phyloP scores from a whole-genome alignment of 2,797 vertebrate genomes.

The Neosilurus mollespiculum region DNA sequence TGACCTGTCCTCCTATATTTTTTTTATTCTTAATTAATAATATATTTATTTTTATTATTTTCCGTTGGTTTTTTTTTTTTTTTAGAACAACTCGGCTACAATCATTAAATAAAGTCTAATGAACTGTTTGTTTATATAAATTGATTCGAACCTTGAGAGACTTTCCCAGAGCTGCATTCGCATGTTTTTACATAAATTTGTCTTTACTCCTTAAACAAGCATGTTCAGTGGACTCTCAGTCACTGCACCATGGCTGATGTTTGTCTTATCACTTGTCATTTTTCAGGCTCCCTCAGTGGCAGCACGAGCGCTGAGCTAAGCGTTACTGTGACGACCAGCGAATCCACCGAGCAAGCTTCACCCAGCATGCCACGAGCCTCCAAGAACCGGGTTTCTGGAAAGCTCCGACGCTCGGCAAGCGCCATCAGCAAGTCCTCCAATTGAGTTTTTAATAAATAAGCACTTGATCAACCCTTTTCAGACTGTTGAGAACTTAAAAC shows the following conservation, averaged over 20 bases:
- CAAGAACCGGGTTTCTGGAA: conserved; percentile 74
- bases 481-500: conserved; percentile 62
- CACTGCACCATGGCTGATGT: conserved; percentile 31
- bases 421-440: conserved; percentile 80
- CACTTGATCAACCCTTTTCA: conserved; percentile 38
- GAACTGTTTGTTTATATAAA: background rate
- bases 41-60: conserved; percentile 40
- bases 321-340: conserved; percentile 42
- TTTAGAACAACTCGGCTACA: background rate
- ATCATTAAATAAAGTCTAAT: background rate
- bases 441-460: conserved; percentile 61
- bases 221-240: conserved; percentile 35
- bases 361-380: conserved; percentile 72
- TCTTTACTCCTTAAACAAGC: conserved; percentile 4
- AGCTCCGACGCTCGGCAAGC: conserved; percentile 75
- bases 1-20: background rate
- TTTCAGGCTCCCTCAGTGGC: conserved; percentile 80
- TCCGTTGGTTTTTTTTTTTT: background rate
- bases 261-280: conserved; percentile 39
- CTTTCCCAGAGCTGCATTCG: conserved; percentile 19
- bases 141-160: background rate
- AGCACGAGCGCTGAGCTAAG: conserved; percentile 73
- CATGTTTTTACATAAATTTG: conserved; percentile 30
- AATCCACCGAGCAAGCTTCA: conserved; percentile 69
- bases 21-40: background rate